phyloP scores from a whole-genome alignment of 1,140 invertebrate genomes.

The Sminthurides bifidus region DNA sequence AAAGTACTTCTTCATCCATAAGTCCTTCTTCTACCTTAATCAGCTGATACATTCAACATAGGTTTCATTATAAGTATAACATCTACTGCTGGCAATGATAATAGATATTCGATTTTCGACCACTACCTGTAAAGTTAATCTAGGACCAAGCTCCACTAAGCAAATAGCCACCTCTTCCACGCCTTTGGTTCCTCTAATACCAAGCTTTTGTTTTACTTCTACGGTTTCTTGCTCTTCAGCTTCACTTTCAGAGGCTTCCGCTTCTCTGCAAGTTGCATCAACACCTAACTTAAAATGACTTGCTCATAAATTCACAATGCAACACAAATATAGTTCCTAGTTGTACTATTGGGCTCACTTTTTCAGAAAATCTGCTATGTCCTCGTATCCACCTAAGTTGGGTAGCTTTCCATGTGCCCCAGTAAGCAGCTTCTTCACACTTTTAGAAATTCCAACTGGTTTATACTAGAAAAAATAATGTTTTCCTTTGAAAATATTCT shows the following conservation, averaged over 20 bases:
- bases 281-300: conserved; percentile 27
- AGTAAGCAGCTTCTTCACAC: conserved; percentile 80
- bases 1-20: conserved; percentile 80
- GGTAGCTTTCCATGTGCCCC: conserved; percentile 66
- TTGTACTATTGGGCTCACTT: conserved; percentile 47
- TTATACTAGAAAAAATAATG: conserved; percentile 36
- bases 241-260: conserved; percentile 83
- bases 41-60: conserved; percentile 44
- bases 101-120: neutral
- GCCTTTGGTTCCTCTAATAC: conserved; percentile 65
- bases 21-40: conserved; percentile 92
- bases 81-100: too few species aligned
- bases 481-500: neutral
- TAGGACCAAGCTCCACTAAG: conserved; percentile 79
- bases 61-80: neutral
- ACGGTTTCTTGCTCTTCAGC: conserved; percentile 65
- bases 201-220: conserved; percentile 60
- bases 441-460: conserved; percentile 77
- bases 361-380: conserved; percentile 80
- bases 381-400: conserved; percentile 70
- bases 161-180: conserved; percentile 67
- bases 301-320: conserved; percentile 13
- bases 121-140: conserved; percentile 50
- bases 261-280: conserved; percentile 53
- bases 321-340: too few species aligned